Evolutionary conservation across 2,888 invertebrate species (phyloP).

Genomic region (Oscheius sp.): DNA sequence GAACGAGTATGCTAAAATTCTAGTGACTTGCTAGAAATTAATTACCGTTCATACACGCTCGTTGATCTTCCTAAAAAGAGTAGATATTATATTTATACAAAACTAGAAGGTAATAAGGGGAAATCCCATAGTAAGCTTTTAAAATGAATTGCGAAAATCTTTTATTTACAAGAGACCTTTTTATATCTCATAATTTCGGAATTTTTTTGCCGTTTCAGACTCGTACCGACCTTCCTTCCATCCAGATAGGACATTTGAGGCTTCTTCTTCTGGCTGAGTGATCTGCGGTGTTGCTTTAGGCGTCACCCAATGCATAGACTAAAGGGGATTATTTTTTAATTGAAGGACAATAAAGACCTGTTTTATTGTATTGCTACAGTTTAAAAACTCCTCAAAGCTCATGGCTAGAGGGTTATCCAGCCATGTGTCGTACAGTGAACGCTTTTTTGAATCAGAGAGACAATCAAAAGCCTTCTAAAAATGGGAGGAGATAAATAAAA

Average conservation of each 20-base stretch:
- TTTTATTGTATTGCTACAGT: slow-evolving; percentile 39
- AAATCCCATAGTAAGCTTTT: not conserved
- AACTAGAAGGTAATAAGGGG: not conserved
- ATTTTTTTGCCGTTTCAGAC: slow-evolving; percentile 9
- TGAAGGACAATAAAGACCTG: slow-evolving; percentile 32
- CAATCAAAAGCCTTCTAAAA: slow-evolving; percentile 44
- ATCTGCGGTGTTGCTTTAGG: slow-evolving; percentile 18
- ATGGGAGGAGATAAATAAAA: not conserved
- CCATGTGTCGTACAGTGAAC: slow-evolving; percentile 49
- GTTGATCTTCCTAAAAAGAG: not conserved
- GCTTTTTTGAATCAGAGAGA: slow-evolving; percentile 31
- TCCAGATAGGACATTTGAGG: not conserved
- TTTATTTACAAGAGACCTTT: not conserved
- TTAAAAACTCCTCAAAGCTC: slow-evolving; percentile 44
- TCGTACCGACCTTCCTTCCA: slow-evolving; percentile 27
- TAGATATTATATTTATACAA: not conserved
- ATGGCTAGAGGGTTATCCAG: slow-evolving; percentile 41
- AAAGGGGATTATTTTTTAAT: not conserved
- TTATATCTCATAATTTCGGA: slow-evolving; percentile 30
- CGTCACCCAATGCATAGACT: slow-evolving; percentile 31
- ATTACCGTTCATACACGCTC: slow-evolving; percentile 38
- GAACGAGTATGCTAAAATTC: slow-evolving; percentile 66
- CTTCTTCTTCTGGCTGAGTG: not conserved
- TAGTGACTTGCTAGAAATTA: not conserved
- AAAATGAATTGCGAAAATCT: not conserved